Percentiles rank a stretch among this genome's conserved stretches.
Evolutionary conservation across 2,797 vertebrate genomes (phyloP).

Genomic region (Gymnodraco acuticeps): DNA sequence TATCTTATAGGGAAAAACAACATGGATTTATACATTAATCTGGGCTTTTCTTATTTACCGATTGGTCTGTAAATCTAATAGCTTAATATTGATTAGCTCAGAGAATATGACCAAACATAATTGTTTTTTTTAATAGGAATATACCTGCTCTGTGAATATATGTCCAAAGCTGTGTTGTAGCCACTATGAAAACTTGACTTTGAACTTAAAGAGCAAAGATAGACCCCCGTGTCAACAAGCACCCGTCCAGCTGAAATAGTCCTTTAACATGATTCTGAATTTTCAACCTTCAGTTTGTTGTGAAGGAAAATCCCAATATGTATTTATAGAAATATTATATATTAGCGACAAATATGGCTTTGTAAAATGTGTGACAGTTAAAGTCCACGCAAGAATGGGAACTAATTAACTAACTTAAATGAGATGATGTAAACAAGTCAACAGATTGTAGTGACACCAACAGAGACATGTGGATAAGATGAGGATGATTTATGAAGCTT

Average conservation of each 20-base stretch:
- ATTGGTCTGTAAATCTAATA: not conserved
- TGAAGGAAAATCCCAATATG: not conserved
- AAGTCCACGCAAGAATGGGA: too few species aligned
- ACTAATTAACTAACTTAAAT: not conserved
- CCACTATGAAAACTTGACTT: conserved; percentile 21
- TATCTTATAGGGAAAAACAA: not conserved
- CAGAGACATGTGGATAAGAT: not conserved
- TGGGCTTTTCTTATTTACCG: not conserved
- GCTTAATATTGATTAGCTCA: conserved; percentile 6
- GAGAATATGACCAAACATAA: conserved; percentile 4
- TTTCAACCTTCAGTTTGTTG: not conserved
- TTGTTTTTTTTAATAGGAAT: not conserved
- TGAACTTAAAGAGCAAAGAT: conserved; percentile 16
- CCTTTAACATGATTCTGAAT: not conserved
- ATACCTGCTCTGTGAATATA: not conserved
- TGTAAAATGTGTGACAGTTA: not conserved
- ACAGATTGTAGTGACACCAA: not conserved
- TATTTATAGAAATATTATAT: not conserved
- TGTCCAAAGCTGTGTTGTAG: not conserved
- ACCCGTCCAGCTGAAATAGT: not conserved
- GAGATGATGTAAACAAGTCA: not conserved
- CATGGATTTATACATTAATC: not conserved
- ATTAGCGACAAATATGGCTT: not conserved
- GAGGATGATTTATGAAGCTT: not conserved
- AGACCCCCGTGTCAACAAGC: not conserved